Percentiles rank a stretch among this genome's conserved stretches.
Evolutionary conservation across 2,113 vertebrate species (phyloP).

Genomic region (Anoura caudifer): DNA sequence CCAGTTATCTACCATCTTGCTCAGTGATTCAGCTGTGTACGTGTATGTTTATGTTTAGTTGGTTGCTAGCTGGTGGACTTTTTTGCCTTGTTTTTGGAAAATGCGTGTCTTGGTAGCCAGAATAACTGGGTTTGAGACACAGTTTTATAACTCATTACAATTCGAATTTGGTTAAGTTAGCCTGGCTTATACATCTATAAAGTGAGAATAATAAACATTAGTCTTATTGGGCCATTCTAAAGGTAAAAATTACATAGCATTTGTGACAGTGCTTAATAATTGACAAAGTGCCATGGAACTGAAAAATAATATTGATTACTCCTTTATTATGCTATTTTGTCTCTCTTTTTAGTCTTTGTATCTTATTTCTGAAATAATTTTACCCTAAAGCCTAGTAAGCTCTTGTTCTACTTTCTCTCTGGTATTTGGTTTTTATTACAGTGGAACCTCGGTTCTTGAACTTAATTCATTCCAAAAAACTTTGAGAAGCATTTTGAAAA

Average conservation of each 20-base stretch:
- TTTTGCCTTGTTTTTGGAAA: not conserved
- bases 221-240: not conserved
- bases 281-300: not conserved
- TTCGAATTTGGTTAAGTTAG: constrained; percentile 7
- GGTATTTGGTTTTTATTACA: not conserved
- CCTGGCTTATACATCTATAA: not conserved
- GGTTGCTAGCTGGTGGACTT: not conserved
- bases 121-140: not conserved
- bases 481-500: too few species aligned
- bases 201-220: not conserved
- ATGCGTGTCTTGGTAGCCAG: not conserved
- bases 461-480: too few species aligned
- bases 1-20: not conserved
- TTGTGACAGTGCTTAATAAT: not conserved
- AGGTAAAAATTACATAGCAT: not conserved
- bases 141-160: not conserved
- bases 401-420: not conserved
- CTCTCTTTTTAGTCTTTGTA: not conserved
- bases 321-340: not conserved
- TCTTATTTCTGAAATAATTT: not conserved
- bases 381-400: not conserved
- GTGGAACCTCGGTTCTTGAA: too few species aligned
- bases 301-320: not conserved
- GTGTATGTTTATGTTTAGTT: not conserved
- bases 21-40: not conserved